Evolutionary conservation across 1,140 invertebrate genomes (phyloP), one percentile per base, ranked within the genome.

Genomic region (Drosophila arizonae): DNA sequence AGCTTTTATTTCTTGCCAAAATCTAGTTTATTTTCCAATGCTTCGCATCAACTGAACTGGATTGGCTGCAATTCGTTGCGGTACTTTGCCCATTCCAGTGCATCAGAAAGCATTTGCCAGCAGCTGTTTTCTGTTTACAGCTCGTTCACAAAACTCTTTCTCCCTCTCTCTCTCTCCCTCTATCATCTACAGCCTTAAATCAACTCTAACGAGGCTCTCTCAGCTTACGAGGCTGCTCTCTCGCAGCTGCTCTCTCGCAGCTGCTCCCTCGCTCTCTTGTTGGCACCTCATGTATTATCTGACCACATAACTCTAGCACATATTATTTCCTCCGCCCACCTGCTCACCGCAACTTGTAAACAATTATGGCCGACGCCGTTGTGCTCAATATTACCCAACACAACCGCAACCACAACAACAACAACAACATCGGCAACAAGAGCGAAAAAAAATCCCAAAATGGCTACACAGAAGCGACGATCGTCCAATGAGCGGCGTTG

Each of bases 351-450:
- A 74, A 58, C 60, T 77, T 81, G 73, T 89, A 84, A 89, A 87
- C 84, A 87, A 87, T 89, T 88, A 87, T 87, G 84, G 84, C 84
- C 77, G 84, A 88, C 82, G 79, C 76, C 72, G 81, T 67, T 64
- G 50, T 52, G 79, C 82, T 82, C 79, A 64, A 73, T 72, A 68
- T 72, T 72, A 70, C 57, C 61, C 28, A 41, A 72, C 66, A 78
- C 64, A 81, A 36, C 48, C 61, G 45, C 48, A 60, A 63, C 58
- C 58, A 52, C 68, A 75, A 41, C 50, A 86, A 86, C 73, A 71
- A 45, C 50, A 87, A 75, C 69, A 71, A 48, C 48, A 75, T 52
- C 68, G 71, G 39, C 50, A 86, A 81, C 48, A 57, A 72, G 60
- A 75, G 52, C 21, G 45, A 60, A 71, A 67, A 86, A 80, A 76